Conservation (phyloP, 2,888 invertebrate genomes). For the Ornithoptera alexandrae region DNA sequence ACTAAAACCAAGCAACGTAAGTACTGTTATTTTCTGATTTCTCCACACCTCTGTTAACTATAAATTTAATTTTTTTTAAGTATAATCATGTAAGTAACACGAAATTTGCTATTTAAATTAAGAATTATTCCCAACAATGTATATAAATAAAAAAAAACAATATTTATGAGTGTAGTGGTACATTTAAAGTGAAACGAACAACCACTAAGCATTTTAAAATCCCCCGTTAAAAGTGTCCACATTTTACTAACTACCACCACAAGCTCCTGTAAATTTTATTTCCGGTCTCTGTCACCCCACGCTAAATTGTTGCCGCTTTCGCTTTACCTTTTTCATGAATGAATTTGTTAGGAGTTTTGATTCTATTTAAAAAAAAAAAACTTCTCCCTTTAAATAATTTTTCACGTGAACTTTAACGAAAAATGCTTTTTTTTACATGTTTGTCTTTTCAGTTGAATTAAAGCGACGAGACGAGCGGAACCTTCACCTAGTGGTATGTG, state of each 20-base stretch:
- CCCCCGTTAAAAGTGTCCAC: slow-evolving; percentile 28
- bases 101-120: slow-evolving; percentile 11
- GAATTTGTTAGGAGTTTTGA: slow-evolving; percentile 5
- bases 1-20: too few relatives aligned
- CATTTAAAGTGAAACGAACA: slow-evolving; percentile 19
- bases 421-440: too few relatives aligned
- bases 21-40: too few relatives aligned
- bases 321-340: slow-evolving; percentile 6
- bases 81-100: too few relatives aligned
- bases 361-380: neutral
- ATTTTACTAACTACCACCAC: slow-evolving; percentile 27
- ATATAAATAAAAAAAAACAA: slow-evolving; percentile 23
- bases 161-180: slow-evolving; percentile 20
- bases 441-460: too few relatives aligned
- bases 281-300: slow-evolving; percentile 25
- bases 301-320: slow-evolving; percentile 23
- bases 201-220: slow-evolving; percentile 29
- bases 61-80: too few relatives aligned
- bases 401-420: too few relatives aligned
- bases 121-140: slow-evolving; percentile 11
- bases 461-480: too few relatives aligned
- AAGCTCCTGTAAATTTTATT: slow-evolving; percentile 27
- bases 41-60: too few relatives aligned
- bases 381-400: too few relatives aligned
- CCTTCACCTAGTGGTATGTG: too few relatives aligned